These are phyloP conservation scores for Cliona cf. orientalis DNA, from an alignment of 37 sponge, comb jelly and placozoan species.

Conservation along the genomic window DNA sequence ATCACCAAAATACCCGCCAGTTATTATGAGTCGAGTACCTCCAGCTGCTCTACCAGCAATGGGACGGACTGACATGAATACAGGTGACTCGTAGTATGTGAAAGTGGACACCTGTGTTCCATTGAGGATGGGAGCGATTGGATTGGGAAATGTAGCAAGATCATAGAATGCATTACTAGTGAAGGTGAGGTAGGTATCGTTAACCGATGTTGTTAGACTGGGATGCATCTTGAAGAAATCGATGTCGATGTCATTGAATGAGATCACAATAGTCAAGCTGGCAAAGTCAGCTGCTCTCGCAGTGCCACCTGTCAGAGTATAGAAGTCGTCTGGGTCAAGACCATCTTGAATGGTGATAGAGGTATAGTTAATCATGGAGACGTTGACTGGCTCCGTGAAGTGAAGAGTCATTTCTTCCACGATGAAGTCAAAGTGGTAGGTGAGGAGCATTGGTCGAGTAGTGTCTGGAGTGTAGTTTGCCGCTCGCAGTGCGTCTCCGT, in stretches of 20 bases:
- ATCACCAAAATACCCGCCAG: slow-evolving; percentile 85
- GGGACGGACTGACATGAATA: slow-evolving; percentile 73
- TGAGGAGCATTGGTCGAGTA: slow-evolving; percentile 67
- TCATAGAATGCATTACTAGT: slow-evolving; percentile 82
- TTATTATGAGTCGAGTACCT: slow-evolving; percentile 72
- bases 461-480: slow-evolving; percentile 72
- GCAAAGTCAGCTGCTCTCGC: slow-evolving; percentile 26
- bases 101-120: slow-evolving; percentile 73
- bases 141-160: slow-evolving; percentile 85
- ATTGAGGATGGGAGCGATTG: slow-evolving; percentile 75
- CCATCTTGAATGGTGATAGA: slow-evolving; percentile 83
- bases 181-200: slow-evolving; percentile 74
- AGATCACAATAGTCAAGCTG: slow-evolving; percentile 52
- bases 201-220: slow-evolving; percentile 69
- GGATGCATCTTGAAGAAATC: slow-evolving; percentile 64
- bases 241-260: slow-evolving; percentile 60
- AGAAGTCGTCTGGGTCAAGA: slow-evolving; percentile 46
- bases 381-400: slow-evolving; percentile 89
- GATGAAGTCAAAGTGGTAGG: slow-evolving; percentile 82
- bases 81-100: slow-evolving; percentile 76
- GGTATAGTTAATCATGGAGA: slow-evolving; percentile 47
- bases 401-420: slow-evolving; percentile 68
- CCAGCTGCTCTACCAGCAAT: slow-evolving; percentile 82
- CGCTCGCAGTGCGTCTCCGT: slow-evolving; percentile 64
- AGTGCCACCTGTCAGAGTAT: slow-evolving; percentile 76